Evolutionary conservation across 2,888 invertebrate species (phyloP).

Genomic region (Nephrotoma appendiculata): DNA sequence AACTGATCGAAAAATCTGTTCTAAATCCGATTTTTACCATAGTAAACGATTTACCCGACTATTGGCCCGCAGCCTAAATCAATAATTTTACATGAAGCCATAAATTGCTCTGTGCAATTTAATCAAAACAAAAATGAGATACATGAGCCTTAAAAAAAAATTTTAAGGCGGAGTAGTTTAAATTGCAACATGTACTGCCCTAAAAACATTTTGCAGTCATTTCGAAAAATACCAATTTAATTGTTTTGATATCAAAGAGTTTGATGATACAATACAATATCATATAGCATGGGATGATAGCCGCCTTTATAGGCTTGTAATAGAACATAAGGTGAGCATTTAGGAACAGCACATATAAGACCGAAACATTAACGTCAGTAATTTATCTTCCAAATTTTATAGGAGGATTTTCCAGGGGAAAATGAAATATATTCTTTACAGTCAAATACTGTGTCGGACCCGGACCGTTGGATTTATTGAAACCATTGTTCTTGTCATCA

Average conservation of each 20-base stretch:
- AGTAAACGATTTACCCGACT: no score
- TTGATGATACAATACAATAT: slow-evolving; percentile 69
- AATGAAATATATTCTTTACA: slow-evolving; percentile 50
- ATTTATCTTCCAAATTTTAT: slow-evolving; percentile 15
- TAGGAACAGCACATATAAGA: not conserved
- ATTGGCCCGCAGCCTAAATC: no score
- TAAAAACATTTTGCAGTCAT: no score
- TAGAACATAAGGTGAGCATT: not conserved
- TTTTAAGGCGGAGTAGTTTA: no score
- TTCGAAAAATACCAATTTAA: not conserved
- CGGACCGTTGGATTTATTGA: slow-evolving; percentile 61
- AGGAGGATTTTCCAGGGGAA: slow-evolving; percentile 23
- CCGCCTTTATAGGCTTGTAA: not conserved
- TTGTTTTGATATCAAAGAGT: slow-evolving; percentile 54
- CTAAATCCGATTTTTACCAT: no score
- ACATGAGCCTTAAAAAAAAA: no score
- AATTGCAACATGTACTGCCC: no score
- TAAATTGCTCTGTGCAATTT: no score
- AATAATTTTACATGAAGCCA: no score
- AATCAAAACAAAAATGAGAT: no score
- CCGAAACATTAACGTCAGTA: slow-evolving; percentile 10
- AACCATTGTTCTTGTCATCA: slow-evolving; percentile 59
- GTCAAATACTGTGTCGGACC: slow-evolving; percentile 41
- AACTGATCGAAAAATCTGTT: no score
- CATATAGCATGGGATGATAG: slow-evolving; percentile 51